Evolutionary conservation across 2,888 invertebrate species (phyloP), one percentile per base, ranked within the genome.

Genomic region (Campoletis raptor): DNA sequence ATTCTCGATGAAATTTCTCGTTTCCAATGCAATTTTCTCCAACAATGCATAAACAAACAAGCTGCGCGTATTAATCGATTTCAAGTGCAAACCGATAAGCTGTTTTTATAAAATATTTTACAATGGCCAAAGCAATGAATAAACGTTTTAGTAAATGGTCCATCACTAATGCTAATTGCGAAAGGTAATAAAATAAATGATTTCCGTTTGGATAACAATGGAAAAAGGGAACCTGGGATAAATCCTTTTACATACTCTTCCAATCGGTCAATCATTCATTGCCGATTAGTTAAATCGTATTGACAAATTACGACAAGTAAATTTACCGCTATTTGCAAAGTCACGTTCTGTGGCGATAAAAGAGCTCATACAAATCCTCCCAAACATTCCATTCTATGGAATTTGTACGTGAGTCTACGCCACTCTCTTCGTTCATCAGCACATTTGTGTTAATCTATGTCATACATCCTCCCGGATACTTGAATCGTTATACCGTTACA

Each of bases 351-450:
- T 8, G 40, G 57, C 4, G 9, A 40, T 57, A 18, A 74, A 74
- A 21, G 24, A 24, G 21, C 74, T 37, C 21, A 45, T 12, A 36
- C 36, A 36, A 15, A 64, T 24, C 36, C 36, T 1, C 64, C 40
- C 9, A 30, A 30, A 30, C 42, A 9, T 12, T 21, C 12, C 15
- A 12, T 61, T 2, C 57, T 6, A 0, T 21, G 57, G 21, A 42
- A 40, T 21, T 5, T 21, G 9, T 37, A 36, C 37, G n/a, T 72
- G 36, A 67, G 52, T 18, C 74, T 30, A 9, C 21, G 12, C n/a
- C 36, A 61, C 54, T 37, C 37, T 81, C 45, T 30, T 61, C 72
- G 70, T 80, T 82, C n/a, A 79, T 83, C 79, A 82, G 45, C 70
- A 70, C 69, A 74, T 80, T 80, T 57, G 57, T 69, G 24, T 45